Conservation (phyloP, 2,888 invertebrate species). For the Antitype chi region DNA sequence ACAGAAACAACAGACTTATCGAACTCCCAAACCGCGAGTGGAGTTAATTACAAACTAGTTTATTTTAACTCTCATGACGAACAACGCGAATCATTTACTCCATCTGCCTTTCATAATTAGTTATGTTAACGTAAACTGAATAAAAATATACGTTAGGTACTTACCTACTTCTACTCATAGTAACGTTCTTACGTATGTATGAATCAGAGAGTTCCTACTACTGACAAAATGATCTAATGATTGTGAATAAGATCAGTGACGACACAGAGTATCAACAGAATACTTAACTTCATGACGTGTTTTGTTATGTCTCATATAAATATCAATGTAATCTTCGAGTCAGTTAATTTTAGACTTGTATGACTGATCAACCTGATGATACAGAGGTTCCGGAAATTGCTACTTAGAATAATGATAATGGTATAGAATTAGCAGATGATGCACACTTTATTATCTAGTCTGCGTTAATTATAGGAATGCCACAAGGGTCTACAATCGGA, state of each 20-base stretch:
- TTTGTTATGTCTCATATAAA: slow-evolving; percentile 19
- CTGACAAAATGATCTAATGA: slow-evolving; percentile 72
- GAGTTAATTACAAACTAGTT: slow-evolving; percentile 12
- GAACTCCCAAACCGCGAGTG: slow-evolving; percentile 2
- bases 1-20: not conserved
- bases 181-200: slow-evolving; percentile 33
- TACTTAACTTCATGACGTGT: slow-evolving; percentile 51
- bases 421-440: slow-evolving; percentile 29
- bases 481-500: slow-evolving; percentile 22
- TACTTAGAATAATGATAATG: slow-evolving; percentile 23
- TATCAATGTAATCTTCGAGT: slow-evolving; percentile 41
- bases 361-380: slow-evolving; percentile 42
- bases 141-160: not conserved
- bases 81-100: slow-evolving; percentile 6
- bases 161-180: not conserved
- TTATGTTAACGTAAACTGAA: slow-evolving; percentile 1
- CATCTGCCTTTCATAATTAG: slow-evolving; percentile 8
- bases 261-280: slow-evolving; percentile 49
- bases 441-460: not conserved
- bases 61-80: not conserved
- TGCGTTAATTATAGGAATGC: slow-evolving; percentile 7
- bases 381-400: slow-evolving; percentile 24
- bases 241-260: slow-evolving; percentile 79
- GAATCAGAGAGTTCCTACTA: slow-evolving; percentile 66
- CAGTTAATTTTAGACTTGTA: slow-evolving; percentile 47